Base-by-base conservation (phyloP, 2,888 invertebrate species). In the Hartigia nigra region DNA sequence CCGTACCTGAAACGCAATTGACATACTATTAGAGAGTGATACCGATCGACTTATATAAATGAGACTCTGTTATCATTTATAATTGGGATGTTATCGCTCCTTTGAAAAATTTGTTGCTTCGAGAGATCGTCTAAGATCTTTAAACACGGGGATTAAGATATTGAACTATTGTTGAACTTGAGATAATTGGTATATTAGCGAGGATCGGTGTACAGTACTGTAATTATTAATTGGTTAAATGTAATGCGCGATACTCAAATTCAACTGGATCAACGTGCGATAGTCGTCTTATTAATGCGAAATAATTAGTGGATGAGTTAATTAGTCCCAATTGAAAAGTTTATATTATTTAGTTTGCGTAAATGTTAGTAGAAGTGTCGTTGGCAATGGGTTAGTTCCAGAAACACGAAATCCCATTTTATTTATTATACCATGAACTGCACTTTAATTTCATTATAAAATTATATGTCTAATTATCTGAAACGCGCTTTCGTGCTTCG, bases 1-100 rank as follows among this genome's bases (percentile, higher is more conserved):
- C 91, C 90, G 91, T 91, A 91, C 91, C 91, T 91, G 90, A 81
- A 91, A 91, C 82, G 55, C 55, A 55, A 72, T 72, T 72, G 72
- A 12, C 77, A 83, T 78, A 76, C 72, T 31, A 32, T 55, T 55
- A 55, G 23, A 55, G 9, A 55, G 55, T 23, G 55, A 55, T 23
- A 55, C 9, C 4, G 9, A 55, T 55, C 1, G 55, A 2, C 2
- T 23, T 55, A 1, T 2, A 55, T 55, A 2, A 23, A 55, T 55
- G 5, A 55, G 55, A 55, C 23, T 23, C 23, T 55, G 14, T 39
- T 39, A 5, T 55, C 5, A 9, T 55, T 55, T 55, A 55, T 23
- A 23, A 55, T 23, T 55, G 55, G 9, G 55, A 55, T 23, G 23
- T 23, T 55, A 23, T 55, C 55, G 55, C 55, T 55, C 55, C 23